phyloP scores from a whole-genome alignment of 2,113 vertebrate species.

The Callochromis pleurospilus region DNA sequence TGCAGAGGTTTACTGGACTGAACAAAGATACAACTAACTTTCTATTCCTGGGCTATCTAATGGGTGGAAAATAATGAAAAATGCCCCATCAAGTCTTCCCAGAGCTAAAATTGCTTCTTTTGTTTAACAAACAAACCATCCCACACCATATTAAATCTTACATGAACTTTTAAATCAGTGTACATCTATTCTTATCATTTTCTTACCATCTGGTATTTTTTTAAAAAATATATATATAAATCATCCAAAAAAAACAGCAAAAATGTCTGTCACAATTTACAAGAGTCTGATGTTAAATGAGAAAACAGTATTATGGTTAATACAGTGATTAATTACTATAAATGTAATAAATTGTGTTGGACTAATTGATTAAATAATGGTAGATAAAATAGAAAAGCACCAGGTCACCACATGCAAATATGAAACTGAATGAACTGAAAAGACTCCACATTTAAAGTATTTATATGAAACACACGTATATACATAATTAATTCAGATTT shows the following conservation, averaged over 20 bases:
- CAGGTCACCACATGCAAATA: neutral
- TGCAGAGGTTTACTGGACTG: neutral
- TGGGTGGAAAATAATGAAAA: neutral
- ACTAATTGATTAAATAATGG: neutral
- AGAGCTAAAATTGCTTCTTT: neutral
- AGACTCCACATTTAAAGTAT: neutral
- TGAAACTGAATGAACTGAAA: neutral
- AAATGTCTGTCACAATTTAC: neutral
- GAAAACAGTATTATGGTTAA: neutral
- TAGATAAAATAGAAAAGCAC: neutral
- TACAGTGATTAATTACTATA: neutral
- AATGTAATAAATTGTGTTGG: neutral
- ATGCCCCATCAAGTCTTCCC: neutral
- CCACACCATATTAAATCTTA: neutral
- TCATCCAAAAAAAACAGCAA: neutral
- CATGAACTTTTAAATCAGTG: neutral
- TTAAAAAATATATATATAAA: fast-evolving
- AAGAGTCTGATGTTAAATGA: neutral
- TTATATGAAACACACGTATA: neutral
- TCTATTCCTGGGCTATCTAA: neutral
- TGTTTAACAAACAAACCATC: neutral
- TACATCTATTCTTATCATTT: neutral
- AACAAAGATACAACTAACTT: neutral
- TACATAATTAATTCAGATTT: neutral
- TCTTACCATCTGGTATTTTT: neutral